phyloP scores from a whole-genome alignment of 2,113 vertebrate genomes.

The Patagioenas fasciata region DNA sequence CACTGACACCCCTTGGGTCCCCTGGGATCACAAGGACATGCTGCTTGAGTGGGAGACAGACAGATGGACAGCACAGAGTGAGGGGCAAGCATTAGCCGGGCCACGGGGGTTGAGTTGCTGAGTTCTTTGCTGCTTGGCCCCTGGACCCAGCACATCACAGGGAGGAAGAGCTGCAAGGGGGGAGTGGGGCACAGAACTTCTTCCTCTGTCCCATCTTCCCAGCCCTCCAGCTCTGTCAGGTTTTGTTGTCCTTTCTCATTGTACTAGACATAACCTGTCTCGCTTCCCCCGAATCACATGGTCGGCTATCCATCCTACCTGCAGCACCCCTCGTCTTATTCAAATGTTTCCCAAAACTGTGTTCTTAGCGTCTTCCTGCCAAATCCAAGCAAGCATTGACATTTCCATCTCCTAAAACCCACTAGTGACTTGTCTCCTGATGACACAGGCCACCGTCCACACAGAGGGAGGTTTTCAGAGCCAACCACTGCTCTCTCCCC shows the following conservation, averaged over 20 bases:
- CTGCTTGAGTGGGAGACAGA: background rate
- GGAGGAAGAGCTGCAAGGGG: background rate
- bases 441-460: too few relatives aligned
- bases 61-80: background rate
- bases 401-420: background rate
- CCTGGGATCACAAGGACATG: background rate
- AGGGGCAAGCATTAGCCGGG: background rate
- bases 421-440: background rate
- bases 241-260: background rate
- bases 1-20: too few relatives aligned
- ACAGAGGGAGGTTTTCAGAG: background rate
- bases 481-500: background rate
- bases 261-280: background rate
- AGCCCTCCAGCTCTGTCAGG: background rate
- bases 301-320: background rate
- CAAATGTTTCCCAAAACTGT: background rate
- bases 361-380: background rate
- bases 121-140: background rate
- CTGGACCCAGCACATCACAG: background rate
- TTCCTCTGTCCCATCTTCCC: background rate
- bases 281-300: accelerated
- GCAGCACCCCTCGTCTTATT: background rate
- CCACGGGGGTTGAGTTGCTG: accelerated
- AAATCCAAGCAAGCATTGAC: background rate
- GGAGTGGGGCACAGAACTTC: background rate